phyloP scores from a whole-genome alignment of 2,113 vertebrate genomes.

The Athene cunicularia region DNA sequence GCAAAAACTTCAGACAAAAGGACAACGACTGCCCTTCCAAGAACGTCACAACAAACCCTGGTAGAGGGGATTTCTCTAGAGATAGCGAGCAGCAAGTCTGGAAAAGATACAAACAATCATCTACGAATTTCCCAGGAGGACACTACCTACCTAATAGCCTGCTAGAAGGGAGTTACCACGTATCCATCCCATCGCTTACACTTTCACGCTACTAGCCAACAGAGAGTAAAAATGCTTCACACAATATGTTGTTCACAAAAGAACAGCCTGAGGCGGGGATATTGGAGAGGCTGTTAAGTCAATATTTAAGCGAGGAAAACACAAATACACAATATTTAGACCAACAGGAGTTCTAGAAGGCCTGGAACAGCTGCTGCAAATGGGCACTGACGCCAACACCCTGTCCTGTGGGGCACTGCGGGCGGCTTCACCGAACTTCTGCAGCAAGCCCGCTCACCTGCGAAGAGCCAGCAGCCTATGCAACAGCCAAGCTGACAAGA shows the following conservation, averaged over 20 bases:
- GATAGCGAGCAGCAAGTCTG: background rate
- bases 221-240: background rate
- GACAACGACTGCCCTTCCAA: background rate
- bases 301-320: background rate
- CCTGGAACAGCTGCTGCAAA: background rate
- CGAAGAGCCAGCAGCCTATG: background rate
- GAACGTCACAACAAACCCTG: background rate
- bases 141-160: background rate
- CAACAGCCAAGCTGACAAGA: too few species aligned
- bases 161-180: background rate
- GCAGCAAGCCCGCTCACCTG: background rate
- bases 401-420: fast-evolving
- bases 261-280: background rate
- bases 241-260: background rate
- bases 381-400: fast-evolving
- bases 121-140: background rate
- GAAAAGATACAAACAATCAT: background rate
- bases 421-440: fast-evolving
- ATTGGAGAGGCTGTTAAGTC: background rate
- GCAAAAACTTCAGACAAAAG: background rate
- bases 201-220: background rate
- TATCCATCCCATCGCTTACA: too few species aligned
- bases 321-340: background rate
- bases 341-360: background rate
- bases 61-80: background rate